phyloP scores from a whole-genome alignment of 2,113 vertebrate genomes.

The Propithecus coquereli region DNA sequence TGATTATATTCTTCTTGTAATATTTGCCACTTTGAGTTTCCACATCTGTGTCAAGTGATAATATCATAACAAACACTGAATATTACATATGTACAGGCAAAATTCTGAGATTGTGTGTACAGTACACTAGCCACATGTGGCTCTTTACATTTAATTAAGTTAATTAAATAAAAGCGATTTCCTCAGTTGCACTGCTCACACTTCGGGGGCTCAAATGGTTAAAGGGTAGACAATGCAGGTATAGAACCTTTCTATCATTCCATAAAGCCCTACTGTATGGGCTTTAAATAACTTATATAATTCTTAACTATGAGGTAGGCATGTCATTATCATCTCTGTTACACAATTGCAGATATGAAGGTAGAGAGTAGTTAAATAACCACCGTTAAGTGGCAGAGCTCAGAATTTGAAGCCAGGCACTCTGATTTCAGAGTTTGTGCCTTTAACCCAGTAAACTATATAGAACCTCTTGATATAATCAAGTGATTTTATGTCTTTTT shows the following conservation, averaged over 20 bases:
- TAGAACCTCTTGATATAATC: neutral
- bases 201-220: neutral
- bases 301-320: neutral
- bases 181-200: neutral
- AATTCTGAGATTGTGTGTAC: neutral
- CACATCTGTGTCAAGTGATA: neutral
- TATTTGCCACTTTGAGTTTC: neutral
- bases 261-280: neutral
- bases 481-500: neutral
- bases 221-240: neutral
- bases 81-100: neutral
- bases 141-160: neutral
- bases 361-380: neutral
- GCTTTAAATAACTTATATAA: constrained; percentile 20
- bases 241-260: neutral
- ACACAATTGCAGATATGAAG: neutral
- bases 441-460: neutral
- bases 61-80: neutral
- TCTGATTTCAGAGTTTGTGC: neutral
- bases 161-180: neutral
- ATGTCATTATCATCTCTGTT: neutral
- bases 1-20: neutral
- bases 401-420: neutral
- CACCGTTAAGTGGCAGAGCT: neutral
- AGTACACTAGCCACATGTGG: neutral